phyloP scores from a whole-genome alignment of 2,888 invertebrate genomes.

The Drosophila yooni region DNA sequence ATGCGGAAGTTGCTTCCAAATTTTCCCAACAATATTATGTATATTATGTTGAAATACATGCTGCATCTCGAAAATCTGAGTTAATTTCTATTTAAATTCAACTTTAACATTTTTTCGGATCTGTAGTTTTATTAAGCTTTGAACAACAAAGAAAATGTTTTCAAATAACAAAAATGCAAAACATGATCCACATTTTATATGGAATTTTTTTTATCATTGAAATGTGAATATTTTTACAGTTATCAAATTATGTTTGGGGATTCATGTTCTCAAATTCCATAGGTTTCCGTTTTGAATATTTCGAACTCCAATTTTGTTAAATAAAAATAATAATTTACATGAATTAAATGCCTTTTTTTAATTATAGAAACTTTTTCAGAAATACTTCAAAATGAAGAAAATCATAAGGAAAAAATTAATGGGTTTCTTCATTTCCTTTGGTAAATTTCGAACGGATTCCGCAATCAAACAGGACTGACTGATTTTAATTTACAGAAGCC shows the following conservation, averaged over 20 bases:
- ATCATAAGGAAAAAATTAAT: neutral
- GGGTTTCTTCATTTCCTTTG: neutral
- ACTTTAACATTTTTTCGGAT: neutral
- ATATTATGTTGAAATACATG: neutral
- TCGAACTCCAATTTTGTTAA: neutral
- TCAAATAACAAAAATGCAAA: neutral
- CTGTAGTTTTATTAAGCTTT: neutral
- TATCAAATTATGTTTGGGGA: neutral
- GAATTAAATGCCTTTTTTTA: neutral
- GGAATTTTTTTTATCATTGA: neutral
- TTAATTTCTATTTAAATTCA: neutral
- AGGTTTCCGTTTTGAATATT: neutral
- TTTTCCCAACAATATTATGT: neutral
- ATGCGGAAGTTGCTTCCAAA: slow-evolving; percentile 10
- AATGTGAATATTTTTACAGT: neutral
- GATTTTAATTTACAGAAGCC: neutral
- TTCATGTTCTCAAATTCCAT: neutral
- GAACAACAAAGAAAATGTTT: neutral
- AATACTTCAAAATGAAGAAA: neutral
- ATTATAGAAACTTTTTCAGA: neutral
- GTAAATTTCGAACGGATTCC: neutral
- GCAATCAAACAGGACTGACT: neutral
- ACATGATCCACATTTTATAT: neutral
- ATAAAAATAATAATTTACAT: neutral
- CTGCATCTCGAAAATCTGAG: neutral